phyloP scores from a whole-genome alignment of 2,113 vertebrate species.

The Chunga burmeisteri region DNA sequence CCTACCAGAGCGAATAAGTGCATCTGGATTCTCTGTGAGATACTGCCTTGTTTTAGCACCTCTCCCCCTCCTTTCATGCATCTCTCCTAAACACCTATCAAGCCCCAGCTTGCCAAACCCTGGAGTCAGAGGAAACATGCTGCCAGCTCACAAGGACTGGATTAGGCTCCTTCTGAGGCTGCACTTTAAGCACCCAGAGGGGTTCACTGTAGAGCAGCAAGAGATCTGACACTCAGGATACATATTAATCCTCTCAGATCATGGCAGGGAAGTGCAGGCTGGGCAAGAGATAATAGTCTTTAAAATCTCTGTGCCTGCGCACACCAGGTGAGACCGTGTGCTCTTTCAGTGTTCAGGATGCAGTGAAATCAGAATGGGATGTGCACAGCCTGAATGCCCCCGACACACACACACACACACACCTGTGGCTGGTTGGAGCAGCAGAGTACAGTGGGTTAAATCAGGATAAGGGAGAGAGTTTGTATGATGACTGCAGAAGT shows the following conservation, averaged over 20 bases:
- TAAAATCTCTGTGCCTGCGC: background rate
- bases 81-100: background rate
- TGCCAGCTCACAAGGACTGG: background rate
- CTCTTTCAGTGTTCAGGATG: background rate
- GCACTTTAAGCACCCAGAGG: background rate
- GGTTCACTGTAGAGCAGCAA: background rate
- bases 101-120: background rate
- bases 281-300: background rate
- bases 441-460: background rate
- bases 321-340: fast-evolving
- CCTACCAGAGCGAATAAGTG: background rate
- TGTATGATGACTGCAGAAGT: background rate
- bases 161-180: background rate
- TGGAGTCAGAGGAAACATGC: background rate
- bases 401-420: fast-evolving
- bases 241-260: background rate
- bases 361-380: background rate
- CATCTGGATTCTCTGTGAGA: background rate
- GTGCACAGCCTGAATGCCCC: too few species aligned
- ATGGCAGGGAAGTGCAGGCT: background rate
- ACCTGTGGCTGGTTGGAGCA: background rate
- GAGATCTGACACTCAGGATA: background rate
- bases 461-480: background rate
- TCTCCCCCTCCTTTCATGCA: background rate
- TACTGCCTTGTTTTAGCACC: background rate